These are phyloP conservation scores for Neotoma lepida DNA, from an alignment of 2,113 vertebrate species.

Conservation along the genomic window DNA sequence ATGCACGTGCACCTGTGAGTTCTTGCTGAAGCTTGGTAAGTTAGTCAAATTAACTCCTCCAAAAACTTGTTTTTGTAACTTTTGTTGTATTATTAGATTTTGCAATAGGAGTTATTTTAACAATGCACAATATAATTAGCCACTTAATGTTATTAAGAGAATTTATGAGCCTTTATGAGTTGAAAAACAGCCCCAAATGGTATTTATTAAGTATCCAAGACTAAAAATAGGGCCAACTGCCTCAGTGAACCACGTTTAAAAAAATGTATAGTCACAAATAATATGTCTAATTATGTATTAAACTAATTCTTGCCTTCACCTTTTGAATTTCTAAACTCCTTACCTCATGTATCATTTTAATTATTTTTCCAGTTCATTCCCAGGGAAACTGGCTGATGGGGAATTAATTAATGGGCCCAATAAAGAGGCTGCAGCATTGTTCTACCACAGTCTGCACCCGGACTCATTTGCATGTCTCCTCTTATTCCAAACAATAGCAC, in stretches of 20 bases:
- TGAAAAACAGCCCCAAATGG: constrained; percentile 68
- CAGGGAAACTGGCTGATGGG: constrained; percentile 82
- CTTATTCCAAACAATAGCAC: constrained; percentile 82
- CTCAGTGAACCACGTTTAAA: constrained; percentile 67
- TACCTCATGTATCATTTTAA: constrained; percentile 88
- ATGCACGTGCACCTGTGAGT: not conserved
- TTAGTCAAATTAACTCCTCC: constrained; percentile 38
- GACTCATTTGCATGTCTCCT: constrained; percentile 83
- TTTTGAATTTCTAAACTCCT: constrained; percentile 85
- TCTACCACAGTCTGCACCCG: constrained; percentile 78
- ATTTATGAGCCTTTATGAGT: constrained; percentile 58
- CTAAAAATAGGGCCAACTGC: constrained; percentile 64
- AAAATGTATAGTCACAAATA: constrained; percentile 80
- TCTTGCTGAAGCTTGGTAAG: not conserved
- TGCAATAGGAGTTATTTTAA: constrained; percentile 55
- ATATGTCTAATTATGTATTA: constrained; percentile 81
- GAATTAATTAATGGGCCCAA: constrained; percentile 89
- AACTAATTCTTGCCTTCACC: constrained; percentile 82
- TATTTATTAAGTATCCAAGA: constrained; percentile 68
- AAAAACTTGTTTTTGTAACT: constrained; percentile 70
- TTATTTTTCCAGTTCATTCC: constrained; percentile 88
- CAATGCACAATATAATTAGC: constrained; percentile 64
- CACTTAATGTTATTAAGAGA: constrained; percentile 70
- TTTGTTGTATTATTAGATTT: constrained; percentile 55
- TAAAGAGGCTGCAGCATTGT: constrained; percentile 84